Conservation (phyloP, 2,888 invertebrate species). For the Drosophila fulvimacula region DNA sequence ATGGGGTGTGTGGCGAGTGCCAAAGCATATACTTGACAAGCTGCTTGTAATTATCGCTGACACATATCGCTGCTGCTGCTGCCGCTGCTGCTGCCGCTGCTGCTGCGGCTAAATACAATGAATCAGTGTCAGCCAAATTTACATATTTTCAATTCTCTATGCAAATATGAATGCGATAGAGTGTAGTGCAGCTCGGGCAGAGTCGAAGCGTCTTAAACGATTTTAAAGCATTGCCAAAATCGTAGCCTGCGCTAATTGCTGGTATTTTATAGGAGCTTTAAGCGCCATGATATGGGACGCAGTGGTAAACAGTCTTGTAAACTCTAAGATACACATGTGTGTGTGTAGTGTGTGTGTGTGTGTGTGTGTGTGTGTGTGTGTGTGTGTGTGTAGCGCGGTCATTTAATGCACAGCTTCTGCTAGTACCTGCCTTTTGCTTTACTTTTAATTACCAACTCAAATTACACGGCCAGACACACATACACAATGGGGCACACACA, state of each 20-base stretch:
- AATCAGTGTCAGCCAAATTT: constrained; percentile 28
- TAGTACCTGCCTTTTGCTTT: constrained; percentile 68
- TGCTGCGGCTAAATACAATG: constrained; percentile 13
- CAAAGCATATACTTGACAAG: constrained; percentile 43
- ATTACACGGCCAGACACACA: constrained; percentile 64
- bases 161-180: neutral
- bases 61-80: constrained; percentile 52
- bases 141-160: neutral
- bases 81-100: constrained; percentile 6
- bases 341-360: neutral
- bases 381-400: constrained; percentile 39
- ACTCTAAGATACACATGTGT: constrained; percentile 5
- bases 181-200: neutral
- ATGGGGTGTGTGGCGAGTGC: neutral
- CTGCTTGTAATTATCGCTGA: constrained; percentile 65
- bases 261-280: constrained; percentile 10
- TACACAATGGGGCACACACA: constrained; percentile 31
- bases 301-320: constrained; percentile 46
- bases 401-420: constrained; percentile 63
- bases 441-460: constrained; percentile 78
- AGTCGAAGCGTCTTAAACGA: neutral
- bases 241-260: constrained; percentile 6
- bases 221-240: neutral
- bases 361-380: constrained; percentile 8
- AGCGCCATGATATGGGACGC: constrained; percentile 21